Evolutionary conservation across 2,888 invertebrate genomes (phyloP).

Genomic region (Sarcophaga variegata): DNA sequence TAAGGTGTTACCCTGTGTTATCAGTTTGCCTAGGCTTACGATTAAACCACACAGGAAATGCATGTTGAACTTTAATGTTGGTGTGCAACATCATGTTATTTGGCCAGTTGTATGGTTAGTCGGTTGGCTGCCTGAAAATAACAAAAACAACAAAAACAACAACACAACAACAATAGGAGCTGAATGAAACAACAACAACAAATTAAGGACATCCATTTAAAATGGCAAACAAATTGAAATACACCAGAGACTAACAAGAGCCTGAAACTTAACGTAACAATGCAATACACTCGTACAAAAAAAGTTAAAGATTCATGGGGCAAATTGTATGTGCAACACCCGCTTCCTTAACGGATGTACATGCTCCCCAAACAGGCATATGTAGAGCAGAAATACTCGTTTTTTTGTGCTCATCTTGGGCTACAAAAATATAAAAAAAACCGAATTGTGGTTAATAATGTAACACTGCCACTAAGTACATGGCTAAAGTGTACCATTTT

Average conservation of each 20-base stretch:
- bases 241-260: conserved; percentile 13
- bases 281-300: background rate
- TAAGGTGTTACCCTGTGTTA: background rate
- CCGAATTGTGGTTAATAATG: conserved; percentile 44
- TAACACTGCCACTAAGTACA: conserved; percentile 24
- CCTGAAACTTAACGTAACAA: conserved; percentile 24
- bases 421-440: conserved; percentile 31
- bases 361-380: background rate
- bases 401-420: background rate
- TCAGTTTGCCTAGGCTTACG: background rate
- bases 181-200: background rate
- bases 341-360: conserved; percentile 13
- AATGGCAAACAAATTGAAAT: conserved; percentile 42
- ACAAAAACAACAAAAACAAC: conserved; percentile 1
- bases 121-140: conserved; percentile 2
- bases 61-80: conserved; percentile 29
- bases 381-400: background rate
- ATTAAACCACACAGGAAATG: conserved; percentile 59
- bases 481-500: background rate
- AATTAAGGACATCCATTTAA: conserved; percentile 23
- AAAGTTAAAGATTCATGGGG: conserved; percentile 16
- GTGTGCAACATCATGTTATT: conserved; percentile 40
- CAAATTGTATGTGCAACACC: background rate
- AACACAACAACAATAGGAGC: background rate
- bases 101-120: conserved; percentile 14